Evolutionary conservation across 2,888 invertebrate species (phyloP), one percentile per base, ranked within the genome.

Genomic region (Aphodius granarius): DNA sequence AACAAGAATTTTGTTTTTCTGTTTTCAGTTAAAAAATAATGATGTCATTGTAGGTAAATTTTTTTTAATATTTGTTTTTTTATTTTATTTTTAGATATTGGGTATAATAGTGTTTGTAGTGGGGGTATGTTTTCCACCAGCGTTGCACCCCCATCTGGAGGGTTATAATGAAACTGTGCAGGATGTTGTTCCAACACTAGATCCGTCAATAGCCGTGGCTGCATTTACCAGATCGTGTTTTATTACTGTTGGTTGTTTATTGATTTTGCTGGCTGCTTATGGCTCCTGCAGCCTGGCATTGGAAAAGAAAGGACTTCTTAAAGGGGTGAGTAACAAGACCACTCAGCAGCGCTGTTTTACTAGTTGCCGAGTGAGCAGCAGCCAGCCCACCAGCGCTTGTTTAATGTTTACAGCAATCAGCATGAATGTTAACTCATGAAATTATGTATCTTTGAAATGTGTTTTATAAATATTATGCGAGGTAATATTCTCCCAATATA

Each of bases 191-290:
- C 20, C 18, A 20, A 68, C 18, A 13, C 20, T 68, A 9, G 68
- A 68, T 68, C 20, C 20, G 22, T 20, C 20, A 6, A 19, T 21
- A 21, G 20, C 22, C n/a, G 68, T 68, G n/a, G 68, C 21, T 68
- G 20, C 68, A n/a, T 20, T n/a, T 68, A 68, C 68, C 3, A 19
- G 68, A 20, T 68, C 68, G 68, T 20, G 21, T 19, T 68, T 68
- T 68, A 68, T 68, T 68, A 68, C 21, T 20, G n/a, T 21, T 68
- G 68, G 68, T 19, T n/a, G 21, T 68, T 20, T 68, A 6, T n/a
- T 68, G 20, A 20, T 68, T 13, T 21, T 68, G 20, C 16, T 68
- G 6, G 68, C 22, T 3, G 21, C 22, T 68, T 68, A 68, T 68
- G 68, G 68, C 13, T 68, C 21, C 21, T 68, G 68, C n/a, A 22